Percentiles rank a stretch among this genome's conserved stretches.
These are phyloP conservation scores for Cheilinus undulatus DNA, from an alignment of 2,113 vertebrate species.

Conservation along the genomic window DNA sequence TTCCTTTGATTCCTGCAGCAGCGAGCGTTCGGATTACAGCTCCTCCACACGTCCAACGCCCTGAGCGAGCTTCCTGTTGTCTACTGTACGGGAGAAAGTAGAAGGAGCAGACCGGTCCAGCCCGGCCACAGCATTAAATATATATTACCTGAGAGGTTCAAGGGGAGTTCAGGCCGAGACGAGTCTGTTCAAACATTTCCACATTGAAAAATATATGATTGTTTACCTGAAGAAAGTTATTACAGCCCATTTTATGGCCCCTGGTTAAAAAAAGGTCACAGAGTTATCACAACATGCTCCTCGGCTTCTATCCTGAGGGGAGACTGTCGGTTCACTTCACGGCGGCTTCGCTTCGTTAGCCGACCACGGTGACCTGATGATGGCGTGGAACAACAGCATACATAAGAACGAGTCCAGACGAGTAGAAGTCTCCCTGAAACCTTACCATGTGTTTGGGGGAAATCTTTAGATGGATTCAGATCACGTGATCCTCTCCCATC, in stretches of 20 bases:
- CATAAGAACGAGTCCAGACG: no score
- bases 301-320: neutral
- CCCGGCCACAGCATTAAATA: constrained; percentile 48
- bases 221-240: constrained; percentile 30
- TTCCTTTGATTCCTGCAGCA: constrained; percentile 56
- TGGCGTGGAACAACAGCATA: no score
- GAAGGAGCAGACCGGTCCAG: constrained; percentile 22
- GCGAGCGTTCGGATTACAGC: constrained; percentile 13
- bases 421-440: no score
- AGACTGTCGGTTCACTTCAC: neutral
- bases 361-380: neutral
- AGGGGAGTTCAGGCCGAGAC: constrained; percentile 44
- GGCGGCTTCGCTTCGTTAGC: neutral
- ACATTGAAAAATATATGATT: constrained; percentile 37
- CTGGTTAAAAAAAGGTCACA: neutral
- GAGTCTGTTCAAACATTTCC: constrained; percentile 35
- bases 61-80: constrained; percentile 52
- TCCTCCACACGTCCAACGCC: constrained; percentile 48
- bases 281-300: constrained; percentile 2
- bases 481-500: no score
- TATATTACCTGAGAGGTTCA: constrained; percentile 48
- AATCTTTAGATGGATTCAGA: no score
- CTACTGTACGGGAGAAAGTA: constrained; percentile 29
- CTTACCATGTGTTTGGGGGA: no score
- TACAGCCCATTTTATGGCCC: constrained; percentile 2